Base-by-base conservation (phyloP, 2,888 invertebrate species). In the Troides oblongomaculatus region DNA sequence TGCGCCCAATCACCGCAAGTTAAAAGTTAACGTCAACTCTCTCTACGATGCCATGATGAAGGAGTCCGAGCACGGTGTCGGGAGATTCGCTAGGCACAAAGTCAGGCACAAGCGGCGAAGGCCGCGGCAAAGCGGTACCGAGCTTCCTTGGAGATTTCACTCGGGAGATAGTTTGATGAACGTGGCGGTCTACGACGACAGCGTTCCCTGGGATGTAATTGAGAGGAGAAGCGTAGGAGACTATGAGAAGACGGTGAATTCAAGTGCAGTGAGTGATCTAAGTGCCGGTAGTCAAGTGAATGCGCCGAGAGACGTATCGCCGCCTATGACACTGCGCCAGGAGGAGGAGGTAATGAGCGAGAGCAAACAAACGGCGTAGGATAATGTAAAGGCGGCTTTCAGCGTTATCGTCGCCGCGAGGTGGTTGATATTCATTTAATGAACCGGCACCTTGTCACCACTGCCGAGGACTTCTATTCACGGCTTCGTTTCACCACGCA, bases 141-240 rank as follows among this genome's bases (percentile, higher is more conserved):
- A 90, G 60, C 81, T 87, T 73, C 93, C 91, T 74, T 93, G 94
- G 93, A 88, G 93, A 84, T 93, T 93, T 84, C 93, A 93, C 78
- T 81, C 87, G 75, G 94, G 94, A 74, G 86, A 90, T 77, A 84
- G 86, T 81, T 78, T 90, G 83, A 83, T 91, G 83, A 94, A 92
- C 84, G 93, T 93, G 74, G 88, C 85, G 74, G 93, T 89, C 81
- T 93, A 89, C 86, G 92, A 93, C 78, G 89, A 92, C 73, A 88
- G 93, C 78, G 93, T 90, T 81, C 92, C 93, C 81, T 93, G 93
- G 93, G 87, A 89, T 78, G 84, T 83, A 75, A 88, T 90, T 79
- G 93, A 93, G 80, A 86, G 82, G 74, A 78, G 81, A 77, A 77
- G 72, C 73, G 79, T 79, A 73, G 81, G 81, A 75, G 21, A 43